Evolutionary conservation across 2,888 invertebrate genomes (phyloP), one percentile per base, ranked within the genome.

Genomic region (Leptura quadrifasciata): DNA sequence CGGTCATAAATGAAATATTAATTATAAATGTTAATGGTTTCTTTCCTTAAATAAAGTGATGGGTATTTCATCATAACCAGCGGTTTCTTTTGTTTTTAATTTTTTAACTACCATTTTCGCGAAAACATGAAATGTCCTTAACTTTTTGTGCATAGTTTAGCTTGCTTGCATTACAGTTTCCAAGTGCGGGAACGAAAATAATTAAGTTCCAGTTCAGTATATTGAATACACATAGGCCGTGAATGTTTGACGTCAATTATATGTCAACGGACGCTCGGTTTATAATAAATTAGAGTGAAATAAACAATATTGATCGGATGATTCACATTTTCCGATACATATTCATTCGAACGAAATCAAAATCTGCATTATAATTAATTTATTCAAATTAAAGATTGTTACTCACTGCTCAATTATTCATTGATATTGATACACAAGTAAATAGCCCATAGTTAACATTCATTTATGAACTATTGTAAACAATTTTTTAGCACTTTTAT

Each of bases 291-390:
- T 60, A 60, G 27, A 60, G 31, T n/a, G 15, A 27, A 21, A 27
- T n/a, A 27, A 60, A 31, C 24, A 60, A 58, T 60, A 60, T 60
- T 17, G 21, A 60, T 31, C n/a, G 60, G 15, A 27, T 60, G 60
- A 60, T 12, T 60, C 60, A 60, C 58, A 27, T 60, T 60, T 60
- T n/a, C 60, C 60, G 27, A 60, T 60, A 60, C 60, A 60, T 60
- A 60, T 60, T 60, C 60, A 60, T 31, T 27, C 12, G 27, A 31
- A 27, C 24, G n/a, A 27, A 60, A 60, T 60, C 31, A 31, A 60
- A 60, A 60, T 27, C 24, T 27, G 60, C 12, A 60, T 60, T 24
- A 60, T 2, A 21, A 60, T 60, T 27, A 27, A 27, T 27, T 27
- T 60, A 60, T 60, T 60, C 60, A 31, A 60, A 27, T 60, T 60